Evolutionary conservation across 2,113 vertebrate species (phyloP).

Genomic region (Charina bottae): DNA sequence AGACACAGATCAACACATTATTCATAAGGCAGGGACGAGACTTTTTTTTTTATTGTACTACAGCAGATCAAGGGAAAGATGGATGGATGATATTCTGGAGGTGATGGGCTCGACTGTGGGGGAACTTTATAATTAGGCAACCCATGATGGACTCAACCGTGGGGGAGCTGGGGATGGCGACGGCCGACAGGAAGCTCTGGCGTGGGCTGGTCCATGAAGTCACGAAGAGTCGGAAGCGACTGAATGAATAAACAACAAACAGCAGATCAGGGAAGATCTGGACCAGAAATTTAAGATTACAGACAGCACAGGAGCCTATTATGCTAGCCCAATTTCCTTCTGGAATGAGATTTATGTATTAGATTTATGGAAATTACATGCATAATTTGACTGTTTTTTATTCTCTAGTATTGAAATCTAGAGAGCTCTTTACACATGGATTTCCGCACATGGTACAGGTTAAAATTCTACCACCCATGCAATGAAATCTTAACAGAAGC

Average conservation of each 20-base stretch:
- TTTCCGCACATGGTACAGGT: slow-evolving; percentile 20
- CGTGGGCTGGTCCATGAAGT: no score
- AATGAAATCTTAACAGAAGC: slow-evolving; percentile 24
- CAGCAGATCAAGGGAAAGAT: background rate
- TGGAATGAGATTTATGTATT: background rate
- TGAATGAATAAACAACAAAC: no score
- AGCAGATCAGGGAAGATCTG: background rate
- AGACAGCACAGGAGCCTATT: background rate
- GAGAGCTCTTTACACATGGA: background rate
- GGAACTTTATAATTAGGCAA: no score
- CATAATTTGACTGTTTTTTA: slow-evolving; percentile 19
- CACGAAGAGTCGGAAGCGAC: no score
- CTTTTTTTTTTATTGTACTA: background rate
- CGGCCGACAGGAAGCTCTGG: no score
- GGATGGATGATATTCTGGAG: no score
- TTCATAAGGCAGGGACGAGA: slow-evolving; percentile 19
- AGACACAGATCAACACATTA: background rate
- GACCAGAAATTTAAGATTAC: background rate
- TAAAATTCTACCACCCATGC: slow-evolving; percentile 24
- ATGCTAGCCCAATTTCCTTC: slow-evolving; percentile 6
- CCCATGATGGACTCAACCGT: no score
- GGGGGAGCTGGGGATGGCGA: no score
- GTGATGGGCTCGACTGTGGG: no score
- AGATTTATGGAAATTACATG: background rate
- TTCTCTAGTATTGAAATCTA: slow-evolving; percentile 33